phyloP scores from a whole-genome alignment of 1,140 invertebrate species.

The Zaprionus ornatus region DNA sequence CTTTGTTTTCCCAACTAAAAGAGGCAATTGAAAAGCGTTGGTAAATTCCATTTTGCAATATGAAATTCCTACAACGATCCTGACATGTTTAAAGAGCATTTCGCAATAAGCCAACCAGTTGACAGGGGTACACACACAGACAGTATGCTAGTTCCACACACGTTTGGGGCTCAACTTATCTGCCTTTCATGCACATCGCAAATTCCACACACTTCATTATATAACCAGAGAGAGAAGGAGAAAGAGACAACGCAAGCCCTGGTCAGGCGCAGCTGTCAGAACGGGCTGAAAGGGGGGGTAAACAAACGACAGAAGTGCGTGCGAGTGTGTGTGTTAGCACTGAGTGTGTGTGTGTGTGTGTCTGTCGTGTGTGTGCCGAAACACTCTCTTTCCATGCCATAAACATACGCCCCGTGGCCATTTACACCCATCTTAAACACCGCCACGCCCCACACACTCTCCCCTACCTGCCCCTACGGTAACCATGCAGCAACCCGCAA shows the following conservation, averaged over 20 bases:
- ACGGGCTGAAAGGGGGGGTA: conserved; percentile 18
- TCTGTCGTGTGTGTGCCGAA: neutral
- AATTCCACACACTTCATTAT: conserved; percentile 47
- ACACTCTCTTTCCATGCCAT: conserved; percentile 16
- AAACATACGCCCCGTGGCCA: neutral
- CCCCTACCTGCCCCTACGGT: neutral
- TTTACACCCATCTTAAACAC: conserved; percentile 1
- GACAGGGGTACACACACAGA: neutral
- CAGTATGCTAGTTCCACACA: neutral
- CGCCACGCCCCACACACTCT: neutral
- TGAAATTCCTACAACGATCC: neutral
- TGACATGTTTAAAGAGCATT: neutral
- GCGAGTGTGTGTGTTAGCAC: conserved; percentile 6
- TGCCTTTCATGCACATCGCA: conserved; percentile 10
- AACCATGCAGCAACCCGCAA: conserved; percentile 23
- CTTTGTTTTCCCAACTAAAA: too few relatives aligned
- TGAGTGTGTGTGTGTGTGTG: neutral
- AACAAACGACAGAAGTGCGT: conserved; percentile 24
- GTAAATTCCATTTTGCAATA: neutral
- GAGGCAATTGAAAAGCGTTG: too few relatives aligned
- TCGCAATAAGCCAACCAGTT: neutral
- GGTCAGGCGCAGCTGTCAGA: conserved; percentile 38
- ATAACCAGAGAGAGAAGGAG: conserved; percentile 15
- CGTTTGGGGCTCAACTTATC: conserved; percentile 22
- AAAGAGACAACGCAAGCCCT: conserved; percentile 1